Evolutionary conservation across 2,888 invertebrate species (phyloP).

Genomic region (Drosophila merina): DNA sequence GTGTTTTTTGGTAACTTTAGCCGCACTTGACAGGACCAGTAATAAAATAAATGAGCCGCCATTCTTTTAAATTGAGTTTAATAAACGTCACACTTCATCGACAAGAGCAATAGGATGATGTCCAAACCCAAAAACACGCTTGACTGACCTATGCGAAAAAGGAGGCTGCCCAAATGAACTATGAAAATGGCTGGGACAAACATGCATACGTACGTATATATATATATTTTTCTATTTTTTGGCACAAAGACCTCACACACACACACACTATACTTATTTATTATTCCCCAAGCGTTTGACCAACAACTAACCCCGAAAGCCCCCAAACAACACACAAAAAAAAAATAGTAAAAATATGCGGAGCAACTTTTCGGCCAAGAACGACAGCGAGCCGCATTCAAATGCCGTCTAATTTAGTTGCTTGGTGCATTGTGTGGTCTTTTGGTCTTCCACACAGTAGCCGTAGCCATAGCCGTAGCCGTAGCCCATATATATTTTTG

Average conservation of each 20-base stretch:
- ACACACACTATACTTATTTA: slow-evolving; percentile 67
- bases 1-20: slow-evolving; percentile 56
- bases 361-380: slow-evolving; percentile 27
- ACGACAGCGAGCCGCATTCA: slow-evolving; percentile 67
- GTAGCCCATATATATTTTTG: slow-evolving; percentile 10
- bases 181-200: slow-evolving; percentile 75
- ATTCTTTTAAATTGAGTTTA: slow-evolving; percentile 80
- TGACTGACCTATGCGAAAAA: slow-evolving; percentile 40
- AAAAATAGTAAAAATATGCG: slow-evolving; percentile 4
- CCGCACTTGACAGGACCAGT: slow-evolving; percentile 61
- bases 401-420: slow-evolving; percentile 78
- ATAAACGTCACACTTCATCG: slow-evolving; percentile 79
- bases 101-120: slow-evolving; percentile 62
- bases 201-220: slow-evolving; percentile 60
- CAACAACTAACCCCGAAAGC: slow-evolving; percentile 66
- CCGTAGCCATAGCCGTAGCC: too few species aligned
- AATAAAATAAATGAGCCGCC: slow-evolving; percentile 79
- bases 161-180: slow-evolving; percentile 70
- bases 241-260: slow-evolving; percentile 26
- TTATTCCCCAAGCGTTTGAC: slow-evolving; percentile 80
- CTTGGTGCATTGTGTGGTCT: slow-evolving; percentile 62
- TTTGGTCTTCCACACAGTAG: background rate
- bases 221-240: slow-evolving; percentile 26
- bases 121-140: slow-evolving; percentile 46
- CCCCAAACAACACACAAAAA: slow-evolving; percentile 28